Percentiles rank a stretch among this genome's conserved stretches.
Conservation (phyloP, 2,113 vertebrate genomes). For the Catharus fuscescens region DNA sequence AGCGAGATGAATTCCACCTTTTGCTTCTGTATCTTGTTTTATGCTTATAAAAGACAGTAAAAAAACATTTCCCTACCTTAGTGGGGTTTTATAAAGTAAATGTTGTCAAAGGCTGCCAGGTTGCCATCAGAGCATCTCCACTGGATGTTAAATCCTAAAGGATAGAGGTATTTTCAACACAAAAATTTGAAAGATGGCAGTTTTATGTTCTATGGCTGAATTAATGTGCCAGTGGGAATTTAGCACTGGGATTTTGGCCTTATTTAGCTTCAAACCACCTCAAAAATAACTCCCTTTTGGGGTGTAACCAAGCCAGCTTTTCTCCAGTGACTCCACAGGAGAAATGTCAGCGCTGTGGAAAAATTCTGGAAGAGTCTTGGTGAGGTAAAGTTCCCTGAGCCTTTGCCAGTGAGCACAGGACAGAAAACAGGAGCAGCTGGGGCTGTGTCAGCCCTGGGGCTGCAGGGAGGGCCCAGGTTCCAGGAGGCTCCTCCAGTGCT, state of each 20-base stretch:
- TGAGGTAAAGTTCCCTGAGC: background rate
- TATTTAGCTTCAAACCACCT: background rate
- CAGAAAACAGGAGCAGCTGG: background rate
- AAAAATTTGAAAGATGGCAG: background rate
- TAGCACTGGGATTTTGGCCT: background rate
- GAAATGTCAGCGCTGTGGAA: background rate
- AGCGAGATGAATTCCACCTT: background rate
- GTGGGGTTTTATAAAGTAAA: background rate
- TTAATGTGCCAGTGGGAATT: background rate
- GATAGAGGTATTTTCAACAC: background rate
- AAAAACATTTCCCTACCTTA: background rate
- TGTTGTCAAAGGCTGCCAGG: background rate
- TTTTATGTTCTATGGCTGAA: background rate
- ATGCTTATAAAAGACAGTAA: background rate
- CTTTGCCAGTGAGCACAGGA: background rate
- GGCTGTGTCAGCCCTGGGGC: background rate
- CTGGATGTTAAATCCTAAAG: background rate
- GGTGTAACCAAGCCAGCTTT: background rate
- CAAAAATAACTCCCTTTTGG: accelerated
- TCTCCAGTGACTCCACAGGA: background rate
- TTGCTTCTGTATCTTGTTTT: background rate
- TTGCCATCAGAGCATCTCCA: background rate
- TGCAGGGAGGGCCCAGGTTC: background rate
- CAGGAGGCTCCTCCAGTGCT: background rate
- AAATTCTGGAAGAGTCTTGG: background rate